These are phyloP conservation scores for Polyploca ridens DNA, from an alignment of 2,888 invertebrate genomes.

Conservation along the genomic window DNA sequence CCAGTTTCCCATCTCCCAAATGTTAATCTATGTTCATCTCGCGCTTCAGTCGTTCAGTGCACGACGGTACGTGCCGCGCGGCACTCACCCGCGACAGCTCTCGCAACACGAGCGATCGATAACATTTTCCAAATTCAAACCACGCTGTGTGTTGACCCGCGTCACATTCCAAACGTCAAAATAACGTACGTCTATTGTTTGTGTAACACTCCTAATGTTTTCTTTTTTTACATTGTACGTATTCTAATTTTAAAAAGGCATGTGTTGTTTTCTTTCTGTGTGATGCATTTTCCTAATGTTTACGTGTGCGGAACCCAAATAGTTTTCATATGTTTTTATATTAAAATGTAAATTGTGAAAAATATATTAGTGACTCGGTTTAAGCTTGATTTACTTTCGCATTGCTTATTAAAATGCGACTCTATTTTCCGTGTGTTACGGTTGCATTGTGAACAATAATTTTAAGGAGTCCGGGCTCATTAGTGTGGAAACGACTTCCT, in stretches of 20 bases:
- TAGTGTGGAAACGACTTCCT: conserved; percentile 35
- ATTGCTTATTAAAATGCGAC: neutral
- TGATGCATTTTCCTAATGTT: conserved; percentile 6
- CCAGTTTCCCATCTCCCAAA: conserved; percentile 33
- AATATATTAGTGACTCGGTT: neutral
- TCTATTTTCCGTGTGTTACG: neutral
- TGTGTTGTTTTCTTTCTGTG: conserved; percentile 23
- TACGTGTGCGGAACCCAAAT: neutral
- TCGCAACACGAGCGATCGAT: conserved; percentile 36
- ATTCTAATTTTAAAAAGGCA: conserved; percentile 31
- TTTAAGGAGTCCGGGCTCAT: conserved; percentile 26
- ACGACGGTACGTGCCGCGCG: conserved; percentile 63
- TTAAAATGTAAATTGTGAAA: neutral
- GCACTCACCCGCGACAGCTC: conserved; percentile 51
- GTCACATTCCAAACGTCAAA: conserved; percentile 41
- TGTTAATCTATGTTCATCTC: conserved; percentile 44
- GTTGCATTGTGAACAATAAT: neutral
- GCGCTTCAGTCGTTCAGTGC: conserved; percentile 59
- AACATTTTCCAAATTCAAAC: conserved; percentile 23
- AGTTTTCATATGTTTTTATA: neutral
- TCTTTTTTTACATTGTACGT: conserved; percentile 21
- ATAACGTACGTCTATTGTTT: conserved; percentile 55
- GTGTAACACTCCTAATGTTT: conserved; percentile 28
- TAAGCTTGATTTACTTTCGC: neutral
- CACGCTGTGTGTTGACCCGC: conserved; percentile 32